Conservation (phyloP, 37 sponge, comb jelly and placozoan genomes). For the Bolinopsis microptera region DNA sequence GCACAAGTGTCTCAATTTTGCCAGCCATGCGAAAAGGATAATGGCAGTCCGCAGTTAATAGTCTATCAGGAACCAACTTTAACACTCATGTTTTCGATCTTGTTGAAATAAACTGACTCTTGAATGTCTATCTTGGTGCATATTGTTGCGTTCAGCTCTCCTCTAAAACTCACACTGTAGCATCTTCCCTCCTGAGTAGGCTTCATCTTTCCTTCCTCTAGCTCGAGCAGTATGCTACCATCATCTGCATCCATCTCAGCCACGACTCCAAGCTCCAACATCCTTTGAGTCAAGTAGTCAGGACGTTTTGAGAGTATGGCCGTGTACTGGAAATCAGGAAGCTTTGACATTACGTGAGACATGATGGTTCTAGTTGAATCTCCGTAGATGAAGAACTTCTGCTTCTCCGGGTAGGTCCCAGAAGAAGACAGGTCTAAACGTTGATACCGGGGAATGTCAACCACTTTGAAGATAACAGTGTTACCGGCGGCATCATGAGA, state of each 20-base stretch:
- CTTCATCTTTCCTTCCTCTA: not conserved
- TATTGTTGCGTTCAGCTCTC: not conserved
- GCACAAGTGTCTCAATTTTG: too few relatives aligned
- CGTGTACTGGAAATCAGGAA: not conserved
- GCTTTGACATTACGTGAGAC: not conserved
- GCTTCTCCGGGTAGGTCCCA: not conserved
- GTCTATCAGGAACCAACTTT: too few relatives aligned
- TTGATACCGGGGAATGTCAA: not conserved
- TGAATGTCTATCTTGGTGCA: not conserved
- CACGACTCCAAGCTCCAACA: not conserved
- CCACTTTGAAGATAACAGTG: not conserved
- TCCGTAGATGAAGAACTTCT: not conserved
- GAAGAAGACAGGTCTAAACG: not conserved
- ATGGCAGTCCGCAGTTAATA: too few relatives aligned
- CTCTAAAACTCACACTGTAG: not conserved
- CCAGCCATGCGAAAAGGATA: too few relatives aligned
- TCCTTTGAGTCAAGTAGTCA: not conserved
- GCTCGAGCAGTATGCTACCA: not conserved
- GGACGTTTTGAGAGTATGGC: not conserved
- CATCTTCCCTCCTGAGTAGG: not conserved
- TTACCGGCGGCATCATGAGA: not conserved
- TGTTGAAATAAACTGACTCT: not conserved
- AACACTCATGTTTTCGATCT: too few relatives aligned
- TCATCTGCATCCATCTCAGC: not conserved
- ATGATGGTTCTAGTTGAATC: not conserved